phyloP scores from a whole-genome alignment of 2,888 invertebrate genomes.

The Oligia fasciuncula region DNA sequence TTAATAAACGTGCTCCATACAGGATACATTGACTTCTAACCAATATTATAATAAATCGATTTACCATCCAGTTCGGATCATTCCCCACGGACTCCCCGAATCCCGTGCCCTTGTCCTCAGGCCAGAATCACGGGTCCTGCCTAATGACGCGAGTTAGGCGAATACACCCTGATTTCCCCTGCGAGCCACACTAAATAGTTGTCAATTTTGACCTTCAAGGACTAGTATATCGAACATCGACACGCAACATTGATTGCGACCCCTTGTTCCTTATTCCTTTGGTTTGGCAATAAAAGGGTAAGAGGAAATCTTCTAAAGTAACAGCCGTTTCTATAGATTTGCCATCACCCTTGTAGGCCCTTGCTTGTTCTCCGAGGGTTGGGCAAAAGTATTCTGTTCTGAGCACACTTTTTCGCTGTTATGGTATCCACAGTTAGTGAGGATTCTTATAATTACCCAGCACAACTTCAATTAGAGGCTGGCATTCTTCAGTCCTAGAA shows the following conservation, averaged over 20 bases:
- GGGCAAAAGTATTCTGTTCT: not conserved
- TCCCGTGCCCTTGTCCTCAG: constrained; percentile 76
- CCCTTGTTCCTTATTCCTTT: constrained; percentile 45
- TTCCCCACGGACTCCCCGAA: constrained; percentile 61
- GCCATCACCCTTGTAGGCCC: not conserved
- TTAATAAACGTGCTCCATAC: not conserved
- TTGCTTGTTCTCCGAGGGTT: not conserved
- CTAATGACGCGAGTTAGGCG: constrained; percentile 86
- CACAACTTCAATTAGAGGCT: not conserved
- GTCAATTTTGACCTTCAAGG: constrained; percentile 66
- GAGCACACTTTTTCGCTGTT: not conserved
- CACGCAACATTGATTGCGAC: constrained; percentile 68
- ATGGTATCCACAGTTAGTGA: not conserved
- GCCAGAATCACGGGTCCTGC: constrained; percentile 69
- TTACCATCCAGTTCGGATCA: constrained; percentile 58
- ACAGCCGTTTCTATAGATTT: not conserved
- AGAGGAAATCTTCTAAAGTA: constrained; percentile 31
- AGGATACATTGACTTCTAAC: constrained; percentile 22
- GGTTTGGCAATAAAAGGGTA: constrained; percentile 12
- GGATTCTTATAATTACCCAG: not conserved
- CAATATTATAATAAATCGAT: constrained; percentile 60
- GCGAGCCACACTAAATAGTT: constrained; percentile 73
- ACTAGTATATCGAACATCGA: constrained; percentile 69
- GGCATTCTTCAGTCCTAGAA: not conserved
- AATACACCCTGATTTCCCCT: constrained; percentile 85